Base-by-base conservation (phyloP, 1,140 invertebrate species). In the Bilobella aurantiaca region DNA sequence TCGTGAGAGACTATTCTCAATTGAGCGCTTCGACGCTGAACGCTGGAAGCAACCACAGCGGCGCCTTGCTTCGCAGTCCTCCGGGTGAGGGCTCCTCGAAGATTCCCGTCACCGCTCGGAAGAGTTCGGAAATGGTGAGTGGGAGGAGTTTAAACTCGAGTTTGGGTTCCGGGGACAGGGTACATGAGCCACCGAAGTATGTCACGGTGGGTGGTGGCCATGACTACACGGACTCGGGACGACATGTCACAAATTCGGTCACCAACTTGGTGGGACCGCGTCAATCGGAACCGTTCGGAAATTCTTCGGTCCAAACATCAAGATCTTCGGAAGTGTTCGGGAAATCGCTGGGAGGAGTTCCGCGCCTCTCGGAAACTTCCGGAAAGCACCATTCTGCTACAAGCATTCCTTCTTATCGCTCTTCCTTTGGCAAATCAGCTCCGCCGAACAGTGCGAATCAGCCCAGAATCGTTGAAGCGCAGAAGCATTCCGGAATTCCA, bases 321-420 rank as follows among this genome's bases (percentile, higher is more conserved):
- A n/a, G n/a, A n/a, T n/a, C n/a, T n/a, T n/a, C n/a, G n/a, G n/a
- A n/a, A n/a, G n/a, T n/a, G n/a, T n/a, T n/a, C n/a, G n/a, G n/a
- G n/a, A n/a, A n/a, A n/a, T n/a, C n/a, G n/a, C n/a, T n/a, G n/a
- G n/a, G n/a, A n/a, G n/a, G n/a, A n/a, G n/a, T n/a, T n/a, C n/a
- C n/a, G n/a, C n/a, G n/a, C n/a, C n/a, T n/a, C n/a, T n/a, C n/a
- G n/a, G n/a, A n/a, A n/a, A n/a, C n/a, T n/a, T n/a, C n/a, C n/a
- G n/a, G n/a, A n/a, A n/a, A n/a, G n/a, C n/a, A n/a, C n/a, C n/a
- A n/a, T n/a, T n/a, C 37, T n/a, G n/a, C 37, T 42, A n/a, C 37
- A 42, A n/a, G 37, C 8, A 58, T 63, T 67, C n/a, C 53, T 47
- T 8, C 58, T 58, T 21, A 37, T 67, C 32, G 65, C 30, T 25